phyloP scores from a whole-genome alignment of 1,140 invertebrate species.

The Tyrophagus putrescentiae region DNA sequence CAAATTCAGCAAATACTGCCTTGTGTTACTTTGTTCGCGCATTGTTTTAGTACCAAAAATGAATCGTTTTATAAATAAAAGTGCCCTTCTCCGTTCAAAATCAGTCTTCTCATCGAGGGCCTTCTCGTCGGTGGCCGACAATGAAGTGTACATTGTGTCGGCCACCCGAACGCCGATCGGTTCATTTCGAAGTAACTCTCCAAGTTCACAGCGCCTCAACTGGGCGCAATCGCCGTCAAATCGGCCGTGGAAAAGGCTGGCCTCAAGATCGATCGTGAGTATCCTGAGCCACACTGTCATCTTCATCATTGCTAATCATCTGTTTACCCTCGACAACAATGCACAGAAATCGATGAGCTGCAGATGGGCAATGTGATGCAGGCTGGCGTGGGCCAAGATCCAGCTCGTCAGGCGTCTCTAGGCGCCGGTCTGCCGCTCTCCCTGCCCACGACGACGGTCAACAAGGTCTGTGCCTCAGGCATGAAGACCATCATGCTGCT shows the following conservation, averaged over 20 bases:
- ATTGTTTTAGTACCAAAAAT: no score
- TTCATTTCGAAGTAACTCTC: conserved; percentile 65
- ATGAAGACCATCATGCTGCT: conserved; percentile 45
- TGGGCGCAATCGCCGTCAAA: conserved; percentile 71
- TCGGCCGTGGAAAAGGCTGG: conserved; percentile 64
- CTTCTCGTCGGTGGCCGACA: background rate
- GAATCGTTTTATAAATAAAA: conserved; percentile 11
- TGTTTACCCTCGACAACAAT: background rate
- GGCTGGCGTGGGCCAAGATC: conserved; percentile 37
- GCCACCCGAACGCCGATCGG: conserved; percentile 90
- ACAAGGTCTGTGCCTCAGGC: conserved; percentile 46
- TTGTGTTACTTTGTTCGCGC: no score
- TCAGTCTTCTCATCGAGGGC: background rate
- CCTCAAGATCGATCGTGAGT: conserved; percentile 37
- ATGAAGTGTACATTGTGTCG: conserved; percentile 72
- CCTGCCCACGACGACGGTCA: conserved; percentile 40
- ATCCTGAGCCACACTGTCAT: background rate
- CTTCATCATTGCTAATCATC: conserved; percentile 1
- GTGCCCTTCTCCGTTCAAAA: background rate
- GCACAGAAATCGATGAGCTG: conserved; percentile 38
- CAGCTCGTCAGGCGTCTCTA: conserved; percentile 41
- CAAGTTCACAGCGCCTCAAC: conserved; percentile 60
- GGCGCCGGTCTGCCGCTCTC: conserved; percentile 38
- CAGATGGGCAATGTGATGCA: conserved; percentile 43
- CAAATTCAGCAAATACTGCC: no score